phyloP scores from a whole-genome alignment of 2,797 vertebrate species.

The Furcifer pardalis region DNA sequence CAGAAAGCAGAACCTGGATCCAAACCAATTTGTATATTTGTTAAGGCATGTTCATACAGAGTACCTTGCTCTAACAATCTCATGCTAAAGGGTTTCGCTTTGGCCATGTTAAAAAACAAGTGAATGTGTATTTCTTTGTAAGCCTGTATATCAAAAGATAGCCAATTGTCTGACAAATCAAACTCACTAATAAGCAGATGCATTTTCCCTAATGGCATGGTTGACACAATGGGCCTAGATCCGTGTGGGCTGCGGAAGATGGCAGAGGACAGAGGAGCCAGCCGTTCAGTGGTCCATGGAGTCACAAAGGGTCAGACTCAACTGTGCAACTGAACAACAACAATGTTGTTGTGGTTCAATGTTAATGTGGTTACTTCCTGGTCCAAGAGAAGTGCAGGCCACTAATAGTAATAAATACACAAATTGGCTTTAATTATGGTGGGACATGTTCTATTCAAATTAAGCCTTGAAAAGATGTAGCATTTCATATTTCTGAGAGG shows the following conservation, averaged over 20 bases:
- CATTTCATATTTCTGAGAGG: conserved; percentile 51
- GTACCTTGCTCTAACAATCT: background rate
- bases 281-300: too few species aligned
- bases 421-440: background rate
- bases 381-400: background rate
- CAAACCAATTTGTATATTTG: background rate
- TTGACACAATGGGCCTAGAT: too few species aligned
- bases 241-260: too few species aligned
- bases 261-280: too few species aligned
- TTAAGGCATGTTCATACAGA: background rate
- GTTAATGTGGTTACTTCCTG: background rate
- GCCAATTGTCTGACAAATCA: background rate
- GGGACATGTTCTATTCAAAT: conserved; percentile 38
- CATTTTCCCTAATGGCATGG: background rate
- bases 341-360: too few species aligned
- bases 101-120: too few species aligned
- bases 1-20: background rate
- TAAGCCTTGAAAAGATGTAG: conserved; percentile 39
- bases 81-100: background rate
- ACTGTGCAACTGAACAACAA: too few species aligned
- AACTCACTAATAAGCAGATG: background rate
- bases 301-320: too few species aligned
- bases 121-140: background rate
- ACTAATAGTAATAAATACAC: background rate
- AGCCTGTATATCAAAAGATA: background rate